Evolutionary conservation across 2,113 vertebrate species (phyloP), one percentile per base, ranked within the genome.

Genomic region (Gnathonemus echidnorhynchus): DNA sequence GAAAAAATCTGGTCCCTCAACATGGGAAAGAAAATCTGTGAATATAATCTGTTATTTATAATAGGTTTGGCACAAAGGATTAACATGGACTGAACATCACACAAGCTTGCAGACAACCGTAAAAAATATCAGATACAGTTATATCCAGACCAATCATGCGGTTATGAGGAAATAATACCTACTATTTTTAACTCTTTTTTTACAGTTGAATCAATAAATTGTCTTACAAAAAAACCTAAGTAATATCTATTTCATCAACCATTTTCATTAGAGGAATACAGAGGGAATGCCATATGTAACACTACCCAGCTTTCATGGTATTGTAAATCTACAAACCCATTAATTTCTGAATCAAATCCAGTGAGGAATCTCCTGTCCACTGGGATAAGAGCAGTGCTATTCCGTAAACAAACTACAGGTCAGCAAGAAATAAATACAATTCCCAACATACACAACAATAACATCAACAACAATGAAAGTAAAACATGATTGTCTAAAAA

Each of bases 341-440:
- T 95, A 94, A 96, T 94, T 92, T 96, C 94, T 94, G 95, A 95
- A 94, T 95, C 91, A 90, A 92, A 92, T 95, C 93, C 95, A 95
- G 95, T 92, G 94, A 92, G 90, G 94, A 94, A 95, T 95, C 93
- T 91, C 92, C 94, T 91, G 92, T 95, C 95, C 95, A 93, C 94
- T 93, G 94, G 96, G 96, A 95, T 94, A 95, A 93, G 96, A 98
- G 97, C 98, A 99, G 98, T 99, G 98, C 98, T 98, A 96, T 97
- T 96, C 93, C 97, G 97, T 97, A 97, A 98, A 99, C 98, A 97
- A 98, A 98, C 97, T 97, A 97, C 95, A 96, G 96, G 98, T 97
- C 97, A 97, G 96, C 96, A 97, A 97, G 96, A 99, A 99, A 99
- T 99, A 99, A 99, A 99, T 99, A 99, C 97, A 98, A 95, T 96